Conservation (phyloP, 2,888 invertebrate species). For the Lordiphosa andalusiaca region DNA sequence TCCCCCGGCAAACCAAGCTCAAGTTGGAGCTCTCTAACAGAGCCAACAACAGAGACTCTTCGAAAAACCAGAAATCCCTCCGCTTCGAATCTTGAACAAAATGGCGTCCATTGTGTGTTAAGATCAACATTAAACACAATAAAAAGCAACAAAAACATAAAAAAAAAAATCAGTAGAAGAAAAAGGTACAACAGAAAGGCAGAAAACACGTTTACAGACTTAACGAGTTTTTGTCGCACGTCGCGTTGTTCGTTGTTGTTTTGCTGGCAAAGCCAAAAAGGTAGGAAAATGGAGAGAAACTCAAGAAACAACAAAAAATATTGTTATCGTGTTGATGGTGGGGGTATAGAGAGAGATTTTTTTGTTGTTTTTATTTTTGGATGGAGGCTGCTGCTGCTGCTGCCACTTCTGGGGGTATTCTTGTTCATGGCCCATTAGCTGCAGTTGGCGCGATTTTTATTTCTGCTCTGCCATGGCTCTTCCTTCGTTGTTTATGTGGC, state of each 20-base stretch:
- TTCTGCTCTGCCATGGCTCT: slow-evolving; percentile 23
- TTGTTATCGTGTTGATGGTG: slow-evolving; percentile 61
- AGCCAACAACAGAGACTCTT: too few species aligned
- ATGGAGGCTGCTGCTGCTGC: slow-evolving; percentile 16
- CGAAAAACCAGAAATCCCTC: slow-evolving; percentile 50
- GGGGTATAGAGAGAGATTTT: slow-evolving; percentile 27
- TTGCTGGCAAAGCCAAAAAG: slow-evolving; percentile 34
- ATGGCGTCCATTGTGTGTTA: slow-evolving; percentile 54
- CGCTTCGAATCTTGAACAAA: slow-evolving; percentile 44
- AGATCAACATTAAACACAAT: slow-evolving; percentile 35
- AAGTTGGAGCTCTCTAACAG: slow-evolving; percentile 2
- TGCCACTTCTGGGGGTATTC: slow-evolving; percentile 8
- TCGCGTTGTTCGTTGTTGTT: slow-evolving; percentile 18
- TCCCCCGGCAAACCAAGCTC: slow-evolving; percentile 37
- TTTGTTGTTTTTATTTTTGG: background rate
- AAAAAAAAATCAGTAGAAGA: slow-evolving; percentile 23
- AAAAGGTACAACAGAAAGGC: slow-evolving; percentile 41
- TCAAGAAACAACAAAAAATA: slow-evolving; percentile 42
- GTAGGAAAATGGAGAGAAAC: slow-evolving; percentile 39
- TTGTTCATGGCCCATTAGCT: slow-evolving; percentile 51
- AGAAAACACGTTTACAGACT: slow-evolving; percentile 62
- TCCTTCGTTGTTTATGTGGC: slow-evolving; percentile 46
- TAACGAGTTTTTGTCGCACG: slow-evolving; percentile 53
- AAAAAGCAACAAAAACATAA: too few species aligned
- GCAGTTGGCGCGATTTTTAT: slow-evolving; percentile 37